A percentile compares a stretch with the other conserved stretches of the same genome.
Evolutionary conservation across 2,888 invertebrate species (phyloP).

Genomic region (Pristionchus mayeri): DNA sequence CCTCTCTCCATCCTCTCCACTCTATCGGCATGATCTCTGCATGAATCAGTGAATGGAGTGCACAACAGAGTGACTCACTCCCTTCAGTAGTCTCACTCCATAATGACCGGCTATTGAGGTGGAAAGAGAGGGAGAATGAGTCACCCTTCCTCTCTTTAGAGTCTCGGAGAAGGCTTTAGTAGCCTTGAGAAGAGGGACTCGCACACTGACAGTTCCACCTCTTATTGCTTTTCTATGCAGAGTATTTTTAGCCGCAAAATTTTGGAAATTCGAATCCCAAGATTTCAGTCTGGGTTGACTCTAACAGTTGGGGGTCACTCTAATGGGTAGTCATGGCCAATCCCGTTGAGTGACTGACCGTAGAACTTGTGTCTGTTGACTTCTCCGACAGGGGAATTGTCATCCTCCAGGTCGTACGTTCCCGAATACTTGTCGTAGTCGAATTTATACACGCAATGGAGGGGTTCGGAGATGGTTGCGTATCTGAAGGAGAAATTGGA

Average conservation of each 20-base stretch:
- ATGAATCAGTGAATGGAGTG: slow-evolving; percentile 16
- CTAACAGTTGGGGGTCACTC: too few species aligned
- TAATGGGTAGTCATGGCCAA: too few species aligned
- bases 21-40: neutral
- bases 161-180: neutral
- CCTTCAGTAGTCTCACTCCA: slow-evolving; percentile 24
- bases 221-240: neutral
- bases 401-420: slow-evolving; percentile 75
- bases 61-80: slow-evolving; percentile 13
- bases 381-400: slow-evolving; percentile 75
- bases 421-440: slow-evolving; percentile 76
- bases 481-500: slow-evolving; percentile 60
- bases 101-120: slow-evolving; percentile 30
- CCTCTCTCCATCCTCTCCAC: neutral
- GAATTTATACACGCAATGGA: slow-evolving; percentile 76
- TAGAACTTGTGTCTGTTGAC: slow-evolving; percentile 75
- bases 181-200: slow-evolving; percentile 8
- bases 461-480: slow-evolving; percentile 72
- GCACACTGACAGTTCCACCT: neutral
- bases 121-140: neutral
- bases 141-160: neutral
- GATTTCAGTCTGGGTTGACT: too few species aligned
- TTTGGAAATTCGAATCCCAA: neutral
- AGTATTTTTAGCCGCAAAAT: slow-evolving; percentile 13
- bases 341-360: slow-evolving; percentile 62